Percentiles rank a stretch among this genome's conserved stretches.
These are phyloP conservation scores for Cuculus canorus DNA, from an alignment of 2,797 vertebrate genomes.

Conservation along the genomic window DNA sequence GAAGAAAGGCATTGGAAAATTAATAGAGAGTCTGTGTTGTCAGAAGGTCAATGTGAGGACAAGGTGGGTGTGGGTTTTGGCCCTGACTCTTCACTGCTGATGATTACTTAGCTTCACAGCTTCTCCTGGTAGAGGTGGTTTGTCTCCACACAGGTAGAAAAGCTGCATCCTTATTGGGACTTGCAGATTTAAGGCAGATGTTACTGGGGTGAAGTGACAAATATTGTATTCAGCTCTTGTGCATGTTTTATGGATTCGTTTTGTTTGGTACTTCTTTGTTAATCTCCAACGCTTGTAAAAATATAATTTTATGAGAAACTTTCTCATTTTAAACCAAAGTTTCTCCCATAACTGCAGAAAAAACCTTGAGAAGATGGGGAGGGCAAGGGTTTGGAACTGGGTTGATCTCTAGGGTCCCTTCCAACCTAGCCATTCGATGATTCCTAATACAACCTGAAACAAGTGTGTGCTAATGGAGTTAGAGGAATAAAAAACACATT, in stretches of 20 bases:
- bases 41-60: background rate
- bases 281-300: background rate
- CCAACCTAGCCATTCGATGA: too few relatives aligned
- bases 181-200: background rate
- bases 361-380: background rate
- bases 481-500: background rate
- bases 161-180: background rate
- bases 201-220: background rate
- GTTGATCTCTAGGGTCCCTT: too few relatives aligned
- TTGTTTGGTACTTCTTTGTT: background rate
- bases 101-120: background rate
- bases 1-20: background rate
- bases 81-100: background rate
- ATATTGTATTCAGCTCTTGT: background rate
- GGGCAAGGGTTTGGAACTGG: too few relatives aligned
- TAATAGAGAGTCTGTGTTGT: background rate
- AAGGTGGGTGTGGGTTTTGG: background rate
- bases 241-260: background rate
- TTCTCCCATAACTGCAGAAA: background rate
- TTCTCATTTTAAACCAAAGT: background rate
- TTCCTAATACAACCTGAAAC: background rate
- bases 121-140: background rate
- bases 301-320: background rate
- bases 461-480: background rate
- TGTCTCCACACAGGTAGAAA: background rate